Base-by-base conservation (phyloP, 2,797 vertebrate genomes). In the Muraenolepis orangiensis region DNA sequence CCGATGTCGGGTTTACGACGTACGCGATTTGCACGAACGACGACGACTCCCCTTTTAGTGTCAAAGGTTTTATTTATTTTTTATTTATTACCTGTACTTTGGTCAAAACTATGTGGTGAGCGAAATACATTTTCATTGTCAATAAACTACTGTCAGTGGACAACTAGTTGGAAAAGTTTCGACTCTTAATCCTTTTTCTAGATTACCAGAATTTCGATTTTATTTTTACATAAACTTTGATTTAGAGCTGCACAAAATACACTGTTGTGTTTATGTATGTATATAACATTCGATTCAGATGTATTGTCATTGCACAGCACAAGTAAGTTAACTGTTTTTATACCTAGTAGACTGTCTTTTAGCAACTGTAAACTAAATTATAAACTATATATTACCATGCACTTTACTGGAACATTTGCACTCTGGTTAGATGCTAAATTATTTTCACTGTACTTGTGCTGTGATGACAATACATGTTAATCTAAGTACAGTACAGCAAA, bases 71-170 rank as follows among this genome's bases (percentile, higher is more conserved):
- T 84, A 89, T 90, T 85, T 89, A 82, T 87, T 88, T 78, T 83
- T 93, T 94, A 91, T 91, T 93, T 93, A 89, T 76, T 93, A 90
- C 91, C 93, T 93, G 92, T 93, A 93, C 89, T 95, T 95, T 91
- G 91, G 90, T 96, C 94, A 93, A 94, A 95, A 93, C 79, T 93
- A 90, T 95, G 96, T 96, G 95, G 95, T 98, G 95, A 96, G 94
- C 93, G 91, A 93, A 95, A 95, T 86, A 90, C 90, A 92, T 93
- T 94, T 93, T 93, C 92, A 87, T 92, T 96, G 95, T 98, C 95
- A 98, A 97, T 98, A 95, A 97, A 96, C 28, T 76, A 86, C 83
- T 77, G 86, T 90, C 74, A 81, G 85, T 84, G 76, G 84, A 73
- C 23, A 51, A 72, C 57, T 64, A 64, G n/a, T 64, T 26, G 57